Evolutionary conservation across 2,797 vertebrate genomes (phyloP), one percentile per base, ranked within the genome.

Genomic region (Rhyacichthys aspro): DNA sequence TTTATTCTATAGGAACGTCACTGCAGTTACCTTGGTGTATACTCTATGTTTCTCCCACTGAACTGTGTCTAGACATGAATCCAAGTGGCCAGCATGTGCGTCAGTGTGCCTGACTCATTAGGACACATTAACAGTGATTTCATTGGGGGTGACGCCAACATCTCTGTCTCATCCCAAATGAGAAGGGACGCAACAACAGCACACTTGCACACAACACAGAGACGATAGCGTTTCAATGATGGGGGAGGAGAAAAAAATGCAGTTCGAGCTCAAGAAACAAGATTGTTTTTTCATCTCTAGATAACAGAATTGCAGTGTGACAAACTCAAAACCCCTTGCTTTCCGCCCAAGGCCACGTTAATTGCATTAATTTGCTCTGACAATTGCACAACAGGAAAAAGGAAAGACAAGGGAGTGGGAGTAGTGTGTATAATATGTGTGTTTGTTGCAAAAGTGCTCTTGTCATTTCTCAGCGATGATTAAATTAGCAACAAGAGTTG

Each of bases 231-330:
- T 67, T 74, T 76, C 84, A 15, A 10, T 79, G 78, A 82, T 84
- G 86, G 46, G 54, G 54, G 55, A 39, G 19, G 42, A 12, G 15
- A 11, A 43, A 37, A 38, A 16, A 14, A n/a, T 6, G 9, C 73
- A 78, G 72, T 74, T 66, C 77, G 70, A 69, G 73, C 63, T 70
- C 62, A 79, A 67, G 73, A 83, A 88, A 86, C 59, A 67, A 78
- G 78, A 86, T 88, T 75, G 69, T 72, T 87, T 87, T 88, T 90
- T 88, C 81, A 88, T 88, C 86, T 88, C 55, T 23, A 81, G 89
- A 93, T 93, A 93, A 94, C 90, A 90, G 88, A 86, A 91, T 92
- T 91, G 82, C 87, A 78, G 85, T 85, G 85, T 91, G 92, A 92
- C 90, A 93, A 91, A 92, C 89, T 90, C 83, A 85, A 88, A 89